Conservation (phyloP, 2,888 invertebrate species). For the Arge pagana region DNA sequence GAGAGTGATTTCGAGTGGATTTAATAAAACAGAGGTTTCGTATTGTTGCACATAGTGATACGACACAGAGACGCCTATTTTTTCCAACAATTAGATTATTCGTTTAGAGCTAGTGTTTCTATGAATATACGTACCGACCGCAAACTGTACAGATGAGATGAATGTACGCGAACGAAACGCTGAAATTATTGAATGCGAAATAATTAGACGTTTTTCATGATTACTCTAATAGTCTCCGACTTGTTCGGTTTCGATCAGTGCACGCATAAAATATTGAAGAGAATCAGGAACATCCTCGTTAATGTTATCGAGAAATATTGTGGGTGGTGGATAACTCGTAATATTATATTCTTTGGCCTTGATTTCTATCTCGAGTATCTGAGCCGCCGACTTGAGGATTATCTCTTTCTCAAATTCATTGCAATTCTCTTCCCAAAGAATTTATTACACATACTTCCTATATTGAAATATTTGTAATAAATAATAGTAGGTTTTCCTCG, state of each 20-base stretch:
- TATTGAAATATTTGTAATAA: slow-evolving; percentile 10
- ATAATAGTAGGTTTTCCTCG: slow-evolving; percentile 3
- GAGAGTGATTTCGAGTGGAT: not conserved
- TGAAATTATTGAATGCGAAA: too few relatives aligned
- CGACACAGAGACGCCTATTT: slow-evolving; percentile 18
- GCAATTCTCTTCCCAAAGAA: not conserved
- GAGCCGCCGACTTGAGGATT: slow-evolving; percentile 6
- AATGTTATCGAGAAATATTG: slow-evolving; percentile 20
- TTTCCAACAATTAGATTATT: slow-evolving; percentile 20
- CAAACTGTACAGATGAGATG: slow-evolving; percentile 21
- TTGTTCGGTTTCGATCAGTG: too few relatives aligned
- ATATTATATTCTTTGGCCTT: slow-evolving; percentile 7
- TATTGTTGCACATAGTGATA: slow-evolving; percentile 17
- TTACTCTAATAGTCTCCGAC: too few relatives aligned
- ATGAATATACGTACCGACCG: slow-evolving; percentile 20
- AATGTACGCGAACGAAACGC: slow-evolving; percentile 19
- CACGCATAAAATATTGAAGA: slow-evolving; percentile 21
- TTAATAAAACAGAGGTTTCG: slow-evolving; percentile 15
- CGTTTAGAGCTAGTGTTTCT: slow-evolving; percentile 21
- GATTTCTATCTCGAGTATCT: slow-evolving; percentile 20
- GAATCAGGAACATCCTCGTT: slow-evolving; percentile 15
- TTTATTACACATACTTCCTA: slow-evolving; percentile 3
- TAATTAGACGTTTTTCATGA: too few relatives aligned
- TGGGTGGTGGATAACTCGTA: not conserved
- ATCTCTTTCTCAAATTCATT: slow-evolving; percentile 6